These are phyloP conservation scores for Tetragonula clypearis DNA, from an alignment of 1,140 invertebrate species.

Conservation along the genomic window DNA sequence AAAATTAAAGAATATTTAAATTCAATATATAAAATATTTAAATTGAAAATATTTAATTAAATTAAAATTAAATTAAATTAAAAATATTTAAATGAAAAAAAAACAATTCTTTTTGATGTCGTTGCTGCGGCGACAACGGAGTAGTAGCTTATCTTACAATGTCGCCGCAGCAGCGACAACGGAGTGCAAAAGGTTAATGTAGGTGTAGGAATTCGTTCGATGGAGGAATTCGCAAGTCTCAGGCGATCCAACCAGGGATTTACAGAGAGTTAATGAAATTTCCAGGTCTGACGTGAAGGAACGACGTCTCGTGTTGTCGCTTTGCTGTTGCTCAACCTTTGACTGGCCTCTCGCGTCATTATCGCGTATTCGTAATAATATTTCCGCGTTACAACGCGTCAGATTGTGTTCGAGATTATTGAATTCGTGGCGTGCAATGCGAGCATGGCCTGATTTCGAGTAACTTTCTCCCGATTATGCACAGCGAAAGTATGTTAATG, in stretches of 20 bases:
- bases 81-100: too few species aligned
- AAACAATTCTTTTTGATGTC: too few species aligned
- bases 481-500: slow-evolving; percentile 33
- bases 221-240: slow-evolving; percentile 6
- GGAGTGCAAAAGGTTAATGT: neutral
- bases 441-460: slow-evolving; percentile 25
- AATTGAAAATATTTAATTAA: too few species aligned
- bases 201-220: slow-evolving; percentile 41
- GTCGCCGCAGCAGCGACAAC: too few species aligned
- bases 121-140: too few species aligned
- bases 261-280: slow-evolving; percentile 59
- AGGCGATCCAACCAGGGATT: slow-evolving; percentile 42
- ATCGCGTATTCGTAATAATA: slow-evolving; percentile 31
- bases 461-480: slow-evolving; percentile 23
- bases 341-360: neutral
- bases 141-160: too few species aligned
- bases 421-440: slow-evolving; percentile 33
- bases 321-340: neutral
- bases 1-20: too few species aligned
- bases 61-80: too few species aligned
- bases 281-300: slow-evolving; percentile 31
- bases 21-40: too few species aligned
- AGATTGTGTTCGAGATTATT: slow-evolving; percentile 40
- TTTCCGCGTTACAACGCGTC: slow-evolving; percentile 23
- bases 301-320: slow-evolving; percentile 23